Conservation (phyloP, 2,113 vertebrate species). For the Chiloscyllium plagiosum region DNA sequence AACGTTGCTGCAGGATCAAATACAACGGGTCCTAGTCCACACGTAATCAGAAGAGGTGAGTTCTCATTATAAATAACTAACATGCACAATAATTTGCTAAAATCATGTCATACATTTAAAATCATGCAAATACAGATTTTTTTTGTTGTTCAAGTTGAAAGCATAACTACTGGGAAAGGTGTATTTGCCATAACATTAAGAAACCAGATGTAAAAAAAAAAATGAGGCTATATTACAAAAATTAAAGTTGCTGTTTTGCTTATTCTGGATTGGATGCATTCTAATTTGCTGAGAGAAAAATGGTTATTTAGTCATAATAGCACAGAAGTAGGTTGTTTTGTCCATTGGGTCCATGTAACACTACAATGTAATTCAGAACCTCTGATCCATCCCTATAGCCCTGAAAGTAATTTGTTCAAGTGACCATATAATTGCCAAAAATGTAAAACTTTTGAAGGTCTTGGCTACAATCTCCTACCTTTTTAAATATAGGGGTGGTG, state of each 20-base stretch:
- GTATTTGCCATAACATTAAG: not conserved
- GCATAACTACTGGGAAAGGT: not conserved
- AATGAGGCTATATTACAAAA: not conserved
- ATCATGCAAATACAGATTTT: not conserved
- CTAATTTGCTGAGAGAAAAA: not conserved
- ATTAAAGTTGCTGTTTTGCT: not conserved
- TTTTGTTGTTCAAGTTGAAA: not conserved
- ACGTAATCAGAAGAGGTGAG: conserved; percentile 77
- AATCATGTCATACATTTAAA: not conserved
- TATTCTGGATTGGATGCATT: not conserved
- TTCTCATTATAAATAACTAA: not conserved
- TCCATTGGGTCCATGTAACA: not conserved
- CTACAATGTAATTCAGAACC: not conserved
- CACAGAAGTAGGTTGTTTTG: not conserved
- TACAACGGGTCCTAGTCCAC: conserved; percentile 78
- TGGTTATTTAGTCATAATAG: not conserved
- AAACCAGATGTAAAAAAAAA: not conserved
- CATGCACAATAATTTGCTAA: not conserved
- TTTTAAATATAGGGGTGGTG: not conserved
- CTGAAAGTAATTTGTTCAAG: not conserved
- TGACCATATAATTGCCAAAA: not conserved
- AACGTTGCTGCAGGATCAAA: conserved; percentile 50
- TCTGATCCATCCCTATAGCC: not conserved
- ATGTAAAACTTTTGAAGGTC: not conserved
- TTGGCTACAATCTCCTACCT: not conserved